Evolutionary conservation across 2,113 vertebrate species (phyloP).

Genomic region (Hylia prasina): DNA sequence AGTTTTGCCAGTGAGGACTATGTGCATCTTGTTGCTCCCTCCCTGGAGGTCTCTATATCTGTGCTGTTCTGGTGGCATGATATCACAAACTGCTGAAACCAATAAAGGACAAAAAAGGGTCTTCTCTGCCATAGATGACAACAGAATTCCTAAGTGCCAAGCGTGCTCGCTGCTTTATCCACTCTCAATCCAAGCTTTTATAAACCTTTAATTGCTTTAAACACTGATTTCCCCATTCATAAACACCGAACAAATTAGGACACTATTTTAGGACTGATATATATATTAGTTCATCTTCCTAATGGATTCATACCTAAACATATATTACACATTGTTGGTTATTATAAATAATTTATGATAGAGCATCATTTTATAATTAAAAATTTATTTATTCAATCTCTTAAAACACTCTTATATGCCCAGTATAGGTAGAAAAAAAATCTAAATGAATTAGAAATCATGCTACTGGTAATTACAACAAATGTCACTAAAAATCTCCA

Average conservation of each 20-base stretch:
- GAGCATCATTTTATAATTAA: constrained; percentile 77
- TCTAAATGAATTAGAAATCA: constrained; percentile 71
- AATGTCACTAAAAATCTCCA: constrained; percentile 71
- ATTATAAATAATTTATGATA: constrained; percentile 77
- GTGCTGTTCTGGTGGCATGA: not conserved
- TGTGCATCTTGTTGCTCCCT: constrained; percentile 18
- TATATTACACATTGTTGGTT: constrained; percentile 71
- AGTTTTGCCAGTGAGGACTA: not conserved
- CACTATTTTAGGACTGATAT: constrained; percentile 53
- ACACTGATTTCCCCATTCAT: constrained; percentile 27
- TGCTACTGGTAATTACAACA: constrained; percentile 72
- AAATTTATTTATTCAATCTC: constrained; percentile 78
- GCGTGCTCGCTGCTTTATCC: not conserved
- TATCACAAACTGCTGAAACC: constrained; percentile 37
- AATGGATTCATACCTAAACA: constrained; percentile 75
- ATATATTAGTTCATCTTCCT: constrained; percentile 63
- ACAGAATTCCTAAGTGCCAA: constrained; percentile 50
- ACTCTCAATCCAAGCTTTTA: constrained; percentile 20
- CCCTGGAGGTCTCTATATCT: not conserved
- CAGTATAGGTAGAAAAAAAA: constrained; percentile 72
- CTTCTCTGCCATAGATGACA: not conserved
- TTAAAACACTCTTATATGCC: constrained; percentile 70
- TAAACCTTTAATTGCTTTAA: constrained; percentile 23
- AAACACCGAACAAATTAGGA: constrained; percentile 63
- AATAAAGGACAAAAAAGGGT: constrained; percentile 15